phyloP scores from a whole-genome alignment of 2,797 vertebrate genomes.

The Fundulus diaphanus region DNA sequence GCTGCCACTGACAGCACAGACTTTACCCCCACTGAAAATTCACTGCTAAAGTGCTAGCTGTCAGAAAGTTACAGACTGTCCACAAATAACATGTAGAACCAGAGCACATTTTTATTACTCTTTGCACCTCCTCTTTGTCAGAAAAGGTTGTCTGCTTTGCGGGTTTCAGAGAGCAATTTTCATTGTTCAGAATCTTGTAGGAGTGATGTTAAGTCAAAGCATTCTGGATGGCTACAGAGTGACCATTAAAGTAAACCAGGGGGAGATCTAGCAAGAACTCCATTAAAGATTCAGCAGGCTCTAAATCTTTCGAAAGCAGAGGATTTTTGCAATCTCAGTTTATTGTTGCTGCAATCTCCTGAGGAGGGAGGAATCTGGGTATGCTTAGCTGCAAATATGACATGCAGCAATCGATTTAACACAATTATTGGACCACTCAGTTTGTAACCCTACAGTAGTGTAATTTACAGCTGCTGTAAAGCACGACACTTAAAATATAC shows the following conservation, averaged over 20 bases:
- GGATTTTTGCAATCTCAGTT: constrained; percentile 13
- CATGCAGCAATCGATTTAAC: constrained; percentile 17
- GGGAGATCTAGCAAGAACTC: neutral
- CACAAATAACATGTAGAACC: constrained; percentile 62
- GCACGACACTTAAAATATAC: constrained; percentile 12
- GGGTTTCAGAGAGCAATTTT: constrained; percentile 40
- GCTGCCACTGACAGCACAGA: constrained; percentile 69
- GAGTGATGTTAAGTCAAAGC: constrained; percentile 23
- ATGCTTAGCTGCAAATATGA: constrained; percentile 24
- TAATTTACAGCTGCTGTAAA: constrained; percentile 8
- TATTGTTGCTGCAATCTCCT: constrained; percentile 17
- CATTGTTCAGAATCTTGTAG: constrained; percentile 33
- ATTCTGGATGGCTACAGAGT: constrained; percentile 11
- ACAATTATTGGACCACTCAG: constrained; percentile 20
- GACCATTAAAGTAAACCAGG: constrained; percentile 25
- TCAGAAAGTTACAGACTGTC: constrained; percentile 70
- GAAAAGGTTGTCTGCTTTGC: constrained; percentile 20
- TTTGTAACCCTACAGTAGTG: constrained; percentile 1
- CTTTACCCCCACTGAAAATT: constrained; percentile 65
- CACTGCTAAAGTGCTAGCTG: constrained; percentile 66
- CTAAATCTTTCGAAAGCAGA: constrained; percentile 19
- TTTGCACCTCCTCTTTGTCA: constrained; percentile 46
- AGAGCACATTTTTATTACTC: constrained; percentile 52
- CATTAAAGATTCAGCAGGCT: constrained; percentile 28
- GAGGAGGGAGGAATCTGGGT: constrained; percentile 9